These are phyloP conservation scores for Calephelis nemesis DNA, from an alignment of 1,140 invertebrate genomes.

Conservation along the genomic window DNA sequence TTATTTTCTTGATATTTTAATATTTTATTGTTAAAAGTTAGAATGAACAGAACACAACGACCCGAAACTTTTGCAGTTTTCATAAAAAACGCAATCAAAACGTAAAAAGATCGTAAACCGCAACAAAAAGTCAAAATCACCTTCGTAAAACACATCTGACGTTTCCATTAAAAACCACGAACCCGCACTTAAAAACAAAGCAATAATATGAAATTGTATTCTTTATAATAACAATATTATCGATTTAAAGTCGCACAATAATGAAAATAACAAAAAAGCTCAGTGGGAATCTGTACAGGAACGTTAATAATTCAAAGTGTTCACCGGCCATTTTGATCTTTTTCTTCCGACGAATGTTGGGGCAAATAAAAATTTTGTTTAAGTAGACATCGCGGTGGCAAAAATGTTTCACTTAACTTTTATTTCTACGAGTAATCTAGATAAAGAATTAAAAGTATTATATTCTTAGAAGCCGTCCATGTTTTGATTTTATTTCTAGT, in stretches of 20 bases:
- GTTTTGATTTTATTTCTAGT: too few relatives aligned
- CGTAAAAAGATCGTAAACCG: background rate
- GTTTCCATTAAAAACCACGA: conserved; percentile 17
- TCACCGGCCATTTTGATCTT: conserved; percentile 47
- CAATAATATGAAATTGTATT: conserved; percentile 42
- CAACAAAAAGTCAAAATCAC: background rate
- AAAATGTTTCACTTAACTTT: conserved; percentile 42
- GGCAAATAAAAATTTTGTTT: conserved; percentile 55
- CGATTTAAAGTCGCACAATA: conserved; percentile 44
- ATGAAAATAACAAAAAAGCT: conserved; percentile 52
- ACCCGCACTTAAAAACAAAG: conserved; percentile 30
- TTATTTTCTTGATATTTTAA: too few relatives aligned
- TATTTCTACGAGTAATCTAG: conserved; percentile 23
- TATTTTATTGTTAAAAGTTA: too few relatives aligned
- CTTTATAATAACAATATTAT: conserved; percentile 39
- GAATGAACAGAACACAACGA: background rate
- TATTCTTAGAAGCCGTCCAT: too few relatives aligned
- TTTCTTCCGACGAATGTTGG: conserved; percentile 36
- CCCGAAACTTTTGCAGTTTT: background rate
- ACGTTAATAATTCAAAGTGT: conserved; percentile 56
- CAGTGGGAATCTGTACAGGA: conserved; percentile 46
- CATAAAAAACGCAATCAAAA: background rate
- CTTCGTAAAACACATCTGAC: conserved; percentile 6
- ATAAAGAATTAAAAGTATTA: conserved; percentile 19
- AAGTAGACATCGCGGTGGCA: conserved; percentile 38